These are phyloP conservation scores for Benitochromis conjunctus DNA, from an alignment of 2,113 vertebrate species.

Conservation along the genomic window DNA sequence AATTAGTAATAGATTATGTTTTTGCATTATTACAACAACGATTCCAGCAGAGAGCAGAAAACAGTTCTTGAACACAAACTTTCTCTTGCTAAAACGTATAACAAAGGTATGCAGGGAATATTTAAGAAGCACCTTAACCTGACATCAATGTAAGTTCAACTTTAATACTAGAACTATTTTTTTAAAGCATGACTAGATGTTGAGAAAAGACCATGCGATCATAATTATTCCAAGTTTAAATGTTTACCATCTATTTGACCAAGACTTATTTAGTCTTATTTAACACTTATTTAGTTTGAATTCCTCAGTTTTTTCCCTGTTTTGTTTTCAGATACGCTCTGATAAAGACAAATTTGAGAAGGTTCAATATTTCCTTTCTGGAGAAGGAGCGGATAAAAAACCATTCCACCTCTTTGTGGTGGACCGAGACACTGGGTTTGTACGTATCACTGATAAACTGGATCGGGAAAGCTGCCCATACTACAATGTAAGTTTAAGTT, in stretches of 20 bases:
- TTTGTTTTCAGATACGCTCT: conserved; percentile 67
- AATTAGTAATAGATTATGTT: background rate
- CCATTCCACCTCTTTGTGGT: conserved; percentile 65
- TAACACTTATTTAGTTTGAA: background rate
- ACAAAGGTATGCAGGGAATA: background rate
- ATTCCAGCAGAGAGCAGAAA: background rate
- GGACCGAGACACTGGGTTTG: conserved; percentile 53
- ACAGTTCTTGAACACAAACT: background rate
- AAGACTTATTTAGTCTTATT: background rate
- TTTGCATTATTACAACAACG: background rate
- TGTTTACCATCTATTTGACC: background rate
- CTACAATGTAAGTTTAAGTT: conserved; percentile 63
- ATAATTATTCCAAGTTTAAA: background rate
- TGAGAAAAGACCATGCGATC: background rate
- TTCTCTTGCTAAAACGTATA: background rate
- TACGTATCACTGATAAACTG: conserved; percentile 42
- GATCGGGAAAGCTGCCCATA: conserved; percentile 57
- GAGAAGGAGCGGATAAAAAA: conserved; percentile 56
- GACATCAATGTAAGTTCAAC: background rate
- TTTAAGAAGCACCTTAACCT: background rate
- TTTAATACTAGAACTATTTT: background rate
- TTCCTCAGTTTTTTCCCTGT: background rate
- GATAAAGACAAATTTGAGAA: conserved; percentile 17
- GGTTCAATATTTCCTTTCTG: conserved; percentile 63
- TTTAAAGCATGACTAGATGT: background rate